Evolutionary conservation across 2,797 vertebrate genomes (phyloP).

Genomic region (Chromobotia macracanthus): DNA sequence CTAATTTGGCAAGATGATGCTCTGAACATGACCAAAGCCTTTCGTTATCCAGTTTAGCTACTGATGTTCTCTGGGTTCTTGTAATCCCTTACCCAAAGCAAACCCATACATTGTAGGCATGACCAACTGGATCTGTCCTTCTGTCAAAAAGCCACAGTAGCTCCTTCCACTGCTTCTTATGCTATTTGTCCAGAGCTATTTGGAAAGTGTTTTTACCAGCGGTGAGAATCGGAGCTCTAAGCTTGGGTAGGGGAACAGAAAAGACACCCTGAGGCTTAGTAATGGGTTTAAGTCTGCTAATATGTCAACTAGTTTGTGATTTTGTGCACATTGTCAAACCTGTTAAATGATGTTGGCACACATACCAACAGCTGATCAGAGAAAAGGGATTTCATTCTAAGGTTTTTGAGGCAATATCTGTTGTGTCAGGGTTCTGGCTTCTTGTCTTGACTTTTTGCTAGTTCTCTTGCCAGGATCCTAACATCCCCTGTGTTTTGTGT

Average conservation of each 20-base stretch:
- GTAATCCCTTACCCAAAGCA: conserved; percentile 63
- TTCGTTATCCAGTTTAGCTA: conserved; percentile 58
- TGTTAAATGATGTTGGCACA: conserved; percentile 50
- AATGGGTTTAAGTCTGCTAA: conserved; percentile 71
- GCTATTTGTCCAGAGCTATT: conserved; percentile 69
- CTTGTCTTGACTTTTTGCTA: no score
- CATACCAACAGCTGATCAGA: conserved; percentile 25
- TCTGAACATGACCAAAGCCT: conserved; percentile 16
- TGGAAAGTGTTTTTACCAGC: conserved; percentile 40
- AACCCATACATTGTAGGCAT: conserved; percentile 65
- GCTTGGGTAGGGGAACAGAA: conserved; percentile 59
- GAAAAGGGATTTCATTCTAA: conserved; percentile 34
- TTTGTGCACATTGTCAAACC: conserved; percentile 49
- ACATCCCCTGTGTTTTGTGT: no score
- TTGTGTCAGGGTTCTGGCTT: no score
- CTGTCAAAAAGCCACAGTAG: conserved; percentile 66
- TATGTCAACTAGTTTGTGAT: conserved; percentile 70
- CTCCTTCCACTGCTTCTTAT: conserved; percentile 62
- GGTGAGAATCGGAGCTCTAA: conserved; percentile 39
- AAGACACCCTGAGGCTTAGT: conserved; percentile 57
- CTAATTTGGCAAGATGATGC: not conserved
- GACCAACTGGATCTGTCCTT: conserved; percentile 69
- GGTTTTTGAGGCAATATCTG: conserved; percentile 46
- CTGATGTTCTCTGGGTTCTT: conserved; percentile 61
- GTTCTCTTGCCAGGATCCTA: no score